Conservation (phyloP, 2,797 vertebrate genomes). For the Leptodactylus fallax region DNA sequence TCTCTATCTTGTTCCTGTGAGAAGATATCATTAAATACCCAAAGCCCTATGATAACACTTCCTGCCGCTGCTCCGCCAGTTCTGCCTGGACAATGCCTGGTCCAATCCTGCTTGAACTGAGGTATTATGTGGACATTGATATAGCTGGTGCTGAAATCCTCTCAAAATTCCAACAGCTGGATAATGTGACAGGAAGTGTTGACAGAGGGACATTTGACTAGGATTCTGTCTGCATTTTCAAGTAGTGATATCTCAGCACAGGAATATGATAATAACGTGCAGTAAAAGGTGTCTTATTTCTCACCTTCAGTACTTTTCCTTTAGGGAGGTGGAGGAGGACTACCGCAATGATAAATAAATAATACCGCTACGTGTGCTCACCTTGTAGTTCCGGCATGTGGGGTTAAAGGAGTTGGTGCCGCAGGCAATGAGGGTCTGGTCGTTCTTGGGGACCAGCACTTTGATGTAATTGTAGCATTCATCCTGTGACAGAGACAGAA, state of each 20-base stretch:
- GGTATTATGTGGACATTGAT: neutral
- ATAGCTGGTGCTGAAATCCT: neutral
- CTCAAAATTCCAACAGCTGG: neutral
- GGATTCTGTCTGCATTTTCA: neutral
- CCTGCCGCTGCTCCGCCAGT: no score
- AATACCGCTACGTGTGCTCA: conserved; percentile 65
- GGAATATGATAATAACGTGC: neutral
- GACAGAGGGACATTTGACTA: neutral
- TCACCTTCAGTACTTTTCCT: no score
- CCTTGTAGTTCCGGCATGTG: conserved; percentile 92
- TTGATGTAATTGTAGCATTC: conserved; percentile 97
- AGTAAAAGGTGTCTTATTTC: neutral
- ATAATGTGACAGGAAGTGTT: neutral
- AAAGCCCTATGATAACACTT: neutral
- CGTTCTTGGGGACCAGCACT: conserved; percentile 87
- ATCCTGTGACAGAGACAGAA: conserved; percentile 76
- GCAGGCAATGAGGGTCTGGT: conserved; percentile 88
- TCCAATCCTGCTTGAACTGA: neutral
- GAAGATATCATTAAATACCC: neutral
- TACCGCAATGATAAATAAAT: neutral
- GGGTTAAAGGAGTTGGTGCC: conserved; percentile 96
- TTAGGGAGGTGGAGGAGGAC: no score
- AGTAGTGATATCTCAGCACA: neutral
- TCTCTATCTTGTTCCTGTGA: neutral
- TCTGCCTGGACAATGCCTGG: neutral